Conservation (phyloP, 2,888 invertebrate genomes). For the Vanessa cardui region DNA sequence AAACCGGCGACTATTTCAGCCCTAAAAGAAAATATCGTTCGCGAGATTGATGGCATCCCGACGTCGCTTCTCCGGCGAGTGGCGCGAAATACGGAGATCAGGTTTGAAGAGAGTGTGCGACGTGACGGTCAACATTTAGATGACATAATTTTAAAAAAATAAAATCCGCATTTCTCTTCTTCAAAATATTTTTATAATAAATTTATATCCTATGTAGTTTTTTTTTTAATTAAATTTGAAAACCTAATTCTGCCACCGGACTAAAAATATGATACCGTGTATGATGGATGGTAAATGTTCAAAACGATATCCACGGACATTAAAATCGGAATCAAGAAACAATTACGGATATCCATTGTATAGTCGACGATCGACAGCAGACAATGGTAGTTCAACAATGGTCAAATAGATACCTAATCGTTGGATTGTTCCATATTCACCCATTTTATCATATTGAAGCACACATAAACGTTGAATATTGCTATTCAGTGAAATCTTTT, state of each 20-base stretch:
- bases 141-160: constrained; percentile 1
- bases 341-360: constrained; percentile 44
- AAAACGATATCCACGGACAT: constrained; percentile 35
- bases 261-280: constrained; percentile 41
- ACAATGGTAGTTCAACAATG: constrained; percentile 43
- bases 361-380: constrained; percentile 42
- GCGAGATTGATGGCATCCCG: constrained; percentile 3
- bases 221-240: too few species aligned
- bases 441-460: constrained; percentile 15
- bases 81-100: too few species aligned
- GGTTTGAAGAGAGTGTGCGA: too few species aligned
- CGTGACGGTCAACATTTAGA: too few species aligned
- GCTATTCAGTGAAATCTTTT: too few species aligned
- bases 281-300: constrained; percentile 38
- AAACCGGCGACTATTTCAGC: constrained; percentile 11
- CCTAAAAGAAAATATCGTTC: constrained; percentile 17
- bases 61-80: constrained; percentile 4
- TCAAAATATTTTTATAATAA: too few species aligned
- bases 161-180: not conserved
- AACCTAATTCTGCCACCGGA: too few species aligned
- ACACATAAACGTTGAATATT: too few species aligned
- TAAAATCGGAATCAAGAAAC: constrained; percentile 36
- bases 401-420: constrained; percentile 45
- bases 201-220: too few species aligned
- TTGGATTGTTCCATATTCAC: constrained; percentile 24